Evolutionary conservation across 2,113 vertebrate species (phyloP).

Genomic region (Pleuronectes platessa): DNA sequence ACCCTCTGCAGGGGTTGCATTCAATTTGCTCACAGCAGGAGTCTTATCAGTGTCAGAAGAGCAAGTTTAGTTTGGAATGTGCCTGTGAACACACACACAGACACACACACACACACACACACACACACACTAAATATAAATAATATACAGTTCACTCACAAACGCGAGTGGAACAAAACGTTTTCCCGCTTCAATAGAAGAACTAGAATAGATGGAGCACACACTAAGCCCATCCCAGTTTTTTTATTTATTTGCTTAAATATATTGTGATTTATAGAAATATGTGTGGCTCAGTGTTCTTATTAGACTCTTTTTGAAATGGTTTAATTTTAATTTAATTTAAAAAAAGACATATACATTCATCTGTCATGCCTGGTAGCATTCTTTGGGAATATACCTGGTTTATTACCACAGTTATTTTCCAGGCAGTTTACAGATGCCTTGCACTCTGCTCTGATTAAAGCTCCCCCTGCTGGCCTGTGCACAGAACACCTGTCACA

Average conservation of each 20-base stretch:
- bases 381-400: too few species aligned
- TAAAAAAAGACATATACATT: neutral
- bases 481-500: too few species aligned
- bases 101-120: neutral
- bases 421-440: neutral
- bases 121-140: neutral
- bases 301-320: too few species aligned
- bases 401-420: too few species aligned
- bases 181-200: constrained; percentile 7
- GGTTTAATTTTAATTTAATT: too few species aligned
- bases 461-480: too few species aligned
- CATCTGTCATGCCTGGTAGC: neutral
- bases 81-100: neutral
- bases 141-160: constrained; percentile 29
- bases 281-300: neutral
- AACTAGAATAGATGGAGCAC: constrained; percentile 1
- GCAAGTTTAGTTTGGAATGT: constrained; percentile 39
- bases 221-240: constrained; percentile 4
- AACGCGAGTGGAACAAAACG: constrained; percentile 17
- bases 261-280: constrained; percentile 4
- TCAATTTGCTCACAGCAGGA: constrained; percentile 74
- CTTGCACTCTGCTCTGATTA: too few species aligned
- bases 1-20: constrained; percentile 67
- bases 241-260: constrained; percentile 15
- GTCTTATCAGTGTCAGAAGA: constrained; percentile 54